A percentile compares a stretch with the other conserved stretches of the same genome.
Evolutionary conservation across 1,140 invertebrate species (phyloP).

Genomic region (Adoxophyes honmai): DNA sequence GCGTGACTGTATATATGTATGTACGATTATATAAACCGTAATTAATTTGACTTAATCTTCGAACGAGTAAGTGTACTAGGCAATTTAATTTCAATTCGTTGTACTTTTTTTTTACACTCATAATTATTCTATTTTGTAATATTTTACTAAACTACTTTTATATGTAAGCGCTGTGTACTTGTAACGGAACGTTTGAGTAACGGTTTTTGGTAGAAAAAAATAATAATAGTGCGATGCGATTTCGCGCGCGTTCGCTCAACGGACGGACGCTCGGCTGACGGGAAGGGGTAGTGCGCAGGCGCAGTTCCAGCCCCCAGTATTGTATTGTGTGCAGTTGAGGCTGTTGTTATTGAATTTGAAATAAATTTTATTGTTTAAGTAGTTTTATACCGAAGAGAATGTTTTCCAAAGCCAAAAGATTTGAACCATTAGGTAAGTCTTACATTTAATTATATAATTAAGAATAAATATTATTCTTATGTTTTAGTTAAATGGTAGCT

Average conservation of each 20-base stretch:
- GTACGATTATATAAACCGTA: too few relatives aligned
- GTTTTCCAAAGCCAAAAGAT: conserved; percentile 68
- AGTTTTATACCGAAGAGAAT: conserved; percentile 30
- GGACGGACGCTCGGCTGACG: not conserved
- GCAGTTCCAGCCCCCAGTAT: not conserved
- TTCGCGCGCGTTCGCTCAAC: conserved; percentile 32
- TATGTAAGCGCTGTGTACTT: conserved; percentile 14
- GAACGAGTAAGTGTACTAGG: too few relatives aligned
- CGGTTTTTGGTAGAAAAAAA: conserved; percentile 24
- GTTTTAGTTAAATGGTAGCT: too few relatives aligned
- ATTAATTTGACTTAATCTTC: too few relatives aligned
- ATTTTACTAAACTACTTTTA: too few relatives aligned
- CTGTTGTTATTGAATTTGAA: not conserved
- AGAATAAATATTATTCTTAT: too few relatives aligned
- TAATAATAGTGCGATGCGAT: conserved; percentile 13
- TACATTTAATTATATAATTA: conserved; percentile 9
- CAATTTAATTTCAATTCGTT: too few relatives aligned
- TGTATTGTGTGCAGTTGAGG: not conserved
- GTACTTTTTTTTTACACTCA: too few relatives aligned
- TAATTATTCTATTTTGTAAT: too few relatives aligned
- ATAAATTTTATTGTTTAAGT: not conserved
- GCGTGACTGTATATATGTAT: too few relatives aligned
- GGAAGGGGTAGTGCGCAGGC: too few relatives aligned
- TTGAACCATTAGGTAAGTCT: conserved; percentile 58
- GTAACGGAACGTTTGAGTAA: conserved; percentile 44